phyloP scores from a whole-genome alignment of 1,140 invertebrate species.

The Diplogasteroides magnus region DNA sequence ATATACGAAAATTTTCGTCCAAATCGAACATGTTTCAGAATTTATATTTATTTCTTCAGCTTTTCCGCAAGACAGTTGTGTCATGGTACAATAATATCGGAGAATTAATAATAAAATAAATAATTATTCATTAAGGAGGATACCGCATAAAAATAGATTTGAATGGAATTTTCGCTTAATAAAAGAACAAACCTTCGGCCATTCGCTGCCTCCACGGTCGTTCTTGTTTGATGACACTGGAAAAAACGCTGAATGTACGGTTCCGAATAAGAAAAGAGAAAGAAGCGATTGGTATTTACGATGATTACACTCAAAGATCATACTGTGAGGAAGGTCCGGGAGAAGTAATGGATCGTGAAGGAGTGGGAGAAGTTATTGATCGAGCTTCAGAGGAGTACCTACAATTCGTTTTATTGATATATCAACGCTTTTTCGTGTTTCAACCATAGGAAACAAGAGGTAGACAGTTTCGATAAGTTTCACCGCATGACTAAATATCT shows the following conservation, averaged over 20 bases:
- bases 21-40: not conserved
- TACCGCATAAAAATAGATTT: no score
- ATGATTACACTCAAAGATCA: not conserved
- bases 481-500: no score
- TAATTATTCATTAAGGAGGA: not conserved
- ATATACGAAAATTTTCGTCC: not conserved
- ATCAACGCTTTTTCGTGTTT: no score
- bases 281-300: not conserved
- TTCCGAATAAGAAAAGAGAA: no score
- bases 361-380: not conserved
- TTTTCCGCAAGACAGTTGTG: not conserved
- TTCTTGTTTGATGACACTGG: constrained; percentile 1
- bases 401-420: no score
- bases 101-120: not conserved
- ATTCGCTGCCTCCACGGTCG: constrained; percentile 28
- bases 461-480: no score
- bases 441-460: no score
- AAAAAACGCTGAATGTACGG: not conserved
- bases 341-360: no score
- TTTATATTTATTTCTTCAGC: not conserved
- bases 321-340: no score
- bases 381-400: not conserved
- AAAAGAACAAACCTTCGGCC: constrained; percentile 11
- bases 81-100: not conserved
- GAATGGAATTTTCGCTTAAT: not conserved